Base-by-base conservation (phyloP, 2,797 vertebrate genomes). In the Sardinella longiceps region DNA sequence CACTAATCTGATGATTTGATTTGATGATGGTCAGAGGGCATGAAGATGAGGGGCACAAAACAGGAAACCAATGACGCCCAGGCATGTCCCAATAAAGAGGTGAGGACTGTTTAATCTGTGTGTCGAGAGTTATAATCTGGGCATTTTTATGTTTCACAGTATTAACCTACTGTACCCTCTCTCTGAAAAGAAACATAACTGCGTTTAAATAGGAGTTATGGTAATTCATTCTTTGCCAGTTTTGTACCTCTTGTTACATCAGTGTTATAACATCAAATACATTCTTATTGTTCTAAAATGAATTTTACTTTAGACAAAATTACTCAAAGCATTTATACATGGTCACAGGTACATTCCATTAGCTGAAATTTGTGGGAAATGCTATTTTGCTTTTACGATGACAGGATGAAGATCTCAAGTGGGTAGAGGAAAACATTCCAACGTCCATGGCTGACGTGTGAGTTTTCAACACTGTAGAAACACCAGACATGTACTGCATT, bases 361-460 rank as follows among this genome's bases (percentile, higher is more conserved):
- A 58, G 25, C 37, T 56, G 18, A 58, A 9, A 53, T 3, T 7
- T 81, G 46, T 33, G 46, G 15, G 33, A 56, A 33, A 60, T 81
- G 51, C 33, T 43, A 9, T 50, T 23, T 56, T 77, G 20, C 85
- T 1, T 86, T 5, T 84, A 82, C 86, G 30, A 86, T 82, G 2
- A 60, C 93, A 98, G 95, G 98, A 99, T 88, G 98, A 99, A 94
- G 97, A 99, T 89, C 91, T 99, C 81, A 99, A 99, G 88, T 99
- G 98, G 98, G 98, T 98, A 63, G 98, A 99, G 89, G 98, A 99
- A 89, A 99, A 99, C 56, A 97, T 99, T 89, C 98, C 98, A 89
- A 97, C 97, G 15, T 97, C 97, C 0, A 97, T 99, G 85, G 97
- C 97, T 90, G 98, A 99, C 70, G 97, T 98, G 98, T 99, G 90